Base-by-base conservation (phyloP, 2,797 vertebrate genomes). In the Hephaestus fuliginosus region DNA sequence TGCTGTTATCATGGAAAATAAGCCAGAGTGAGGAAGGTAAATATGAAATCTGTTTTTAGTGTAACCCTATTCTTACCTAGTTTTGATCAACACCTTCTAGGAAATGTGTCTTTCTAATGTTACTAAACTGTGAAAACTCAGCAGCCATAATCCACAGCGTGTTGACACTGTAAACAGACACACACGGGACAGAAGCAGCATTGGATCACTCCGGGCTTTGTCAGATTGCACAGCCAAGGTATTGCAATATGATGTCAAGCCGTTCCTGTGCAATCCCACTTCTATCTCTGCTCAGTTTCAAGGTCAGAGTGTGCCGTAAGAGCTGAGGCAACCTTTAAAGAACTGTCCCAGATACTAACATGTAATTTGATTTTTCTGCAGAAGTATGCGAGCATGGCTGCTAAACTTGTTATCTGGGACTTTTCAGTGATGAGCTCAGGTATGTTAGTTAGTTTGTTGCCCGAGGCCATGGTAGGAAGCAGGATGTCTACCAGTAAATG, bases 101-200 rank as follows among this genome's bases (percentile, higher is more conserved):
- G 89, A 88, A 92, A 68, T 17, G 28, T 74, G 53, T 78, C 57
- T 87, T 75, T 80, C 71, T 77, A 51, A 63, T 62, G 62, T 88
- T 88, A 11, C 86, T 69, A 43, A 83, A 89, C 58, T 61, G 14
- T 82, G 58, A 82, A 85, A 89, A 76, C 20, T 55, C 10, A 2
- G 57, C 2, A 25, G 67, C 51, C 51, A 51, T 39, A 20, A 43
- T 68, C 11, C 33, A 7, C 41, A 1, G 9, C 3, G 67, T 93
- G 92, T 93, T 91, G 86, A 90, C 88, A 70, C 67, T 71, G 64
- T 83, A 83, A 93, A 88, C 81, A 85, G 67, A 55, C 56, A 17
- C 58, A 68, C 66, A 18, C 20, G 22, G 57, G 46, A 46, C 80
- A 70, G 63, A 76, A 74, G 74, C 72, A 71, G 46, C 58, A 18